phyloP scores from a whole-genome alignment of 2,888 invertebrate genomes.

The Myopa tessellatipennis region DNA sequence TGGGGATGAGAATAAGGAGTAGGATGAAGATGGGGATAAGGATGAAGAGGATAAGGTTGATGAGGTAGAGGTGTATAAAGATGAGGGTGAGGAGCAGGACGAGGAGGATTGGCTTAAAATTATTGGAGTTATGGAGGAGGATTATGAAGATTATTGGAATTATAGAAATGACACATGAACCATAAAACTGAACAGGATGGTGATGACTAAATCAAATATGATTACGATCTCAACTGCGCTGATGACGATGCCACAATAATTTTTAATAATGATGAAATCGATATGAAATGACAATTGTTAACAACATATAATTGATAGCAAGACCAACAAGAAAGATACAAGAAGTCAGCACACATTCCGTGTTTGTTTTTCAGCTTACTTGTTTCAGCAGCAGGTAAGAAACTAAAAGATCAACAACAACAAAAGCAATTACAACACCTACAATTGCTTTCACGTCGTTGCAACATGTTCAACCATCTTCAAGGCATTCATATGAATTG shows the following conservation, averaged over 20 bases:
- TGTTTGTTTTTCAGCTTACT: neutral
- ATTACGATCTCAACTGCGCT: too few species aligned
- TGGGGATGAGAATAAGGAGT: too few species aligned
- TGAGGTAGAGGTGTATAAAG: neutral
- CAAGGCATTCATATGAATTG: neutral
- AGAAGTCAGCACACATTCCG: neutral
- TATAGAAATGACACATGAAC: too few species aligned
- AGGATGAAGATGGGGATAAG: too few species aligned
- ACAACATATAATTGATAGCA: neutral
- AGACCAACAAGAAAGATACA: neutral
- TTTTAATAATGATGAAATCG: constrained; percentile 1
- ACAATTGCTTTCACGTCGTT: neutral
- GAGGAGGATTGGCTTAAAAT: neutral
- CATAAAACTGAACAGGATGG: too few species aligned
- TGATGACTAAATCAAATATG: too few species aligned
- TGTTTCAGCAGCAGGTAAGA: too few species aligned
- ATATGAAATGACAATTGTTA: neutral
- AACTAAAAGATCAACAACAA: neutral
- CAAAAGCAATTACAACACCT: constrained; percentile 12
- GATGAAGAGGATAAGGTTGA: too few species aligned
- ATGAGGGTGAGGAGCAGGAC: neutral
- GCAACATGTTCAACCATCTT: neutral
- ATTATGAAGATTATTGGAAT: neutral
- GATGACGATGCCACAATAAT: neutral
- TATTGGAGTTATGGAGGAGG: too few species aligned